phyloP scores from a whole-genome alignment of 2,888 invertebrate species.

The Archaeoteleia sp. region DNA sequence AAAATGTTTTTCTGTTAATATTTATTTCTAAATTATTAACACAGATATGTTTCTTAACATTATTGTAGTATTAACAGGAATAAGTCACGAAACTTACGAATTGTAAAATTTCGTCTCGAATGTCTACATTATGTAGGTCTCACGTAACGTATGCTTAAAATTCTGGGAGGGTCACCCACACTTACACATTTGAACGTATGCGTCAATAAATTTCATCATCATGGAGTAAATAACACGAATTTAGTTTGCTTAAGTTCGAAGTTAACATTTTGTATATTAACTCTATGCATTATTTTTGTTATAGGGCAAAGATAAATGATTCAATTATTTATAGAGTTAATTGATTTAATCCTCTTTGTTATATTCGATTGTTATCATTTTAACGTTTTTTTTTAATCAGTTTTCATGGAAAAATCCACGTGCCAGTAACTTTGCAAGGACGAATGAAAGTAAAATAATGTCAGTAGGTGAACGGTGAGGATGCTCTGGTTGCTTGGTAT shows the following conservation, averaged over 20 bases:
- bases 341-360: no score
- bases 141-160: neutral
- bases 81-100: no score
- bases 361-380: no score
- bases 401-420: conserved; percentile 9
- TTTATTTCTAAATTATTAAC: no score
- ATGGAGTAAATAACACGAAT: conserved; percentile 12
- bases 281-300: neutral
- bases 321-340: no score
- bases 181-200: conserved; percentile 11
- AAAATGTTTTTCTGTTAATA: no score
- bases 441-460: conserved; percentile 34
- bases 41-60: no score
- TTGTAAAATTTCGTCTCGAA: no score
- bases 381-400: no score
- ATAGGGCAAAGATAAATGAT: no score
- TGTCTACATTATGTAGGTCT: no score
- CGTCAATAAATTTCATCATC: conserved; percentile 23
- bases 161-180: conserved; percentile 19
- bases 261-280: neutral
- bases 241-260: neutral
- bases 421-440: conserved; percentile 4
- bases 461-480: conserved; percentile 23
- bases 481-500: conserved; percentile 21
- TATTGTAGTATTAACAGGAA: no score